Base-by-base conservation (phyloP, 2,797 vertebrate genomes). In the Sciurus vulgaris region DNA sequence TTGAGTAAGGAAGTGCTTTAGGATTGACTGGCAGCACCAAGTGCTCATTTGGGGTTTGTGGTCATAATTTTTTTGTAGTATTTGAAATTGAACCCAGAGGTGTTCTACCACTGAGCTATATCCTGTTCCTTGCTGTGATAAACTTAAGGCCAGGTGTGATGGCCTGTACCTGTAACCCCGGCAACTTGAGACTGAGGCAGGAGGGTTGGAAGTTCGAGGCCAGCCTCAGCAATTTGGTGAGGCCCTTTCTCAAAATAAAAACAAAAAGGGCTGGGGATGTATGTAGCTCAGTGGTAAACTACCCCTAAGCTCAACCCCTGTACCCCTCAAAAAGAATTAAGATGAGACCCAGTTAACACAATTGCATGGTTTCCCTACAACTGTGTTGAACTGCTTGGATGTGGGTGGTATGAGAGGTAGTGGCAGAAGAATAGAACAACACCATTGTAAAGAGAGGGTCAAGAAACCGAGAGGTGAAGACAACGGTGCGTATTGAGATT, bases 1-100 rank as follows among this genome's bases (percentile, higher is more conserved):
- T 94, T 56, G 65, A 91, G 73, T 41, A 67, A 91, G 47, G 72
- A 91, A 79, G 79, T 83, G 9, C 51, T 65, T 83, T 91, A 88
- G 59, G 30, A 85, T 59, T 95, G 35, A 59, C 38, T 81, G 7
- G 47, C 38, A 84, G 30, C 67, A 77, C 22, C 17, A 88, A 56
- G 72, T 69, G 6, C 44, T 12, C 38, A 14, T 65, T 91, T 90
- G 35, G 30, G 74, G 10, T 90, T 77, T 91, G 38, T 88, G 49
- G 33, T 82, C 78, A 17, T 76, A 67, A n/a, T 67, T 30, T 67
- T 67, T 67, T 67, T n/a, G 33, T n/a, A n/a, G 15, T n/a, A 67
- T n/a, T n/a, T 67, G 65, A 30, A n/a, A 67, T 67, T 67, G 65
- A 67, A 67, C 65, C 33, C 14, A 33, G 30, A n/a, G 7, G 15